A percentile compares a stretch with the other conserved stretches of the same genome.
phyloP scores from a whole-genome alignment of 1,140 invertebrate species.

The Andrena cerasifolii region DNA sequence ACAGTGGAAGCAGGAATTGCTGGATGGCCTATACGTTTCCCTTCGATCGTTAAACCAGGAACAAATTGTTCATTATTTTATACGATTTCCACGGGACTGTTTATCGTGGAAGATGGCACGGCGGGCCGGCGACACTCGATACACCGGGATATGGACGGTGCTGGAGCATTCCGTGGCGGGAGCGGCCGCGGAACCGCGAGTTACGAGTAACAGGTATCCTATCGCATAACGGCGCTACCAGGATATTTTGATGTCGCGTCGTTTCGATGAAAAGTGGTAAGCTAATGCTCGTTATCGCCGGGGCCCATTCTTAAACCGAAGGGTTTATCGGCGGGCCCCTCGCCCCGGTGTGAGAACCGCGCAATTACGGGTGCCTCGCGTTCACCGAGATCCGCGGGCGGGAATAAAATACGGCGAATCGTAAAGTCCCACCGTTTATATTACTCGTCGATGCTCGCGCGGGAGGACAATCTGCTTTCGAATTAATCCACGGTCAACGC shows the following conservation, averaged over 20 bases:
- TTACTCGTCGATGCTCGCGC: conserved; percentile 49
- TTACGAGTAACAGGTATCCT: conserved; percentile 43
- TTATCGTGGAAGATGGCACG: not conserved
- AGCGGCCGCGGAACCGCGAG: conserved; percentile 13
- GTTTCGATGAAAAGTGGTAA: conserved; percentile 47
- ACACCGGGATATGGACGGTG: not conserved
- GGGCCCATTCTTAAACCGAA: conserved; percentile 55
- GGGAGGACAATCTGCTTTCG: conserved; percentile 49
- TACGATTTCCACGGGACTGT: not conserved
- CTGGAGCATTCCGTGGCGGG: not conserved
- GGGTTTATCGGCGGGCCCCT: conserved; percentile 43
- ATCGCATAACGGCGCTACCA: conserved; percentile 22
- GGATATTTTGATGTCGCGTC: conserved; percentile 47
- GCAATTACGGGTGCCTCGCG: conserved; percentile 39
- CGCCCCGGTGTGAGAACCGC: conserved; percentile 29
- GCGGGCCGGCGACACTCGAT: conserved; percentile 15
- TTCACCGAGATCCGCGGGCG: conserved; percentile 44
- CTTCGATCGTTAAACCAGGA: conserved; percentile 16
- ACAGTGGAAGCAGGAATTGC: no score
- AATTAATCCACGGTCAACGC: conserved; percentile 53
- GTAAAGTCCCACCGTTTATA: conserved; percentile 59
- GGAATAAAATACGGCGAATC: conserved; percentile 58
- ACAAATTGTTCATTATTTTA: conserved; percentile 41
- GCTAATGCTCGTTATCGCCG: conserved; percentile 48
- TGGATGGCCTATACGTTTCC: not conserved